These are phyloP conservation scores for Antigone vipio DNA, from an alignment of 2,113 vertebrate genomes.

Conservation along the genomic window DNA sequence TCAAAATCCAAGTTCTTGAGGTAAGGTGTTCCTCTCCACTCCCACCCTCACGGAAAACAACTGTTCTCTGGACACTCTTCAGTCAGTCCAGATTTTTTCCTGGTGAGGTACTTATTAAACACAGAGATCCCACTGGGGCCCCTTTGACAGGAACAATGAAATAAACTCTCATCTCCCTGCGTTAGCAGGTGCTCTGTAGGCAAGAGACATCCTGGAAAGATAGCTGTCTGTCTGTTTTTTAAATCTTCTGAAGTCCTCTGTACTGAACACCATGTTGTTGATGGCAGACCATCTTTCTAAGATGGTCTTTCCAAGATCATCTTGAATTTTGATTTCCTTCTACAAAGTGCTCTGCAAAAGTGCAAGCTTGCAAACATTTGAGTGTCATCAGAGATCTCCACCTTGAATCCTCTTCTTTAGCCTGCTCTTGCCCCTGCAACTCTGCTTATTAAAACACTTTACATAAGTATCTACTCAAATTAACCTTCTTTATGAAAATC, in stretches of 20 bases:
- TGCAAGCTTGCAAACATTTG: not conserved
- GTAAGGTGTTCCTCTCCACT: not conserved
- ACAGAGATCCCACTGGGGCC: not conserved
- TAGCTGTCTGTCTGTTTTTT: not conserved
- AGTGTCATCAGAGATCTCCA: not conserved
- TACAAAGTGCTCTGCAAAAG: not conserved
- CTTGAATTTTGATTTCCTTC: not conserved
- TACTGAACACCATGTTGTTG: not conserved
- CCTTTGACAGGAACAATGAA: not conserved
- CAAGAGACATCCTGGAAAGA: not conserved
- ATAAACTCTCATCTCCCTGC: not conserved
- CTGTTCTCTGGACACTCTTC: not conserved
- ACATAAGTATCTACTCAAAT: not conserved
- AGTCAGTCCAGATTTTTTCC: conserved; percentile 4
- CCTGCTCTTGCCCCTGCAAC: not conserved
- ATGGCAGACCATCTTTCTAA: not conserved
- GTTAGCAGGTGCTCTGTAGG: not conserved
- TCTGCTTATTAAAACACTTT: not conserved
- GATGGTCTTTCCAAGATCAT: not conserved
- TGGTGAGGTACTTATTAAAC: not conserved
- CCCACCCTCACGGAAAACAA: not conserved
- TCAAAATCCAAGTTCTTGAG: conserved; percentile 1
- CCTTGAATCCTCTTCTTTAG: not conserved
- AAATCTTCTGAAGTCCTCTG: not conserved
- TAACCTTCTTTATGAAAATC: not conserved